A percentile compares a stretch with the other conserved stretches of the same genome.
Evolutionary conservation across 2,113 vertebrate species (phyloP).

Genomic region (Empidonax traillii): DNA sequence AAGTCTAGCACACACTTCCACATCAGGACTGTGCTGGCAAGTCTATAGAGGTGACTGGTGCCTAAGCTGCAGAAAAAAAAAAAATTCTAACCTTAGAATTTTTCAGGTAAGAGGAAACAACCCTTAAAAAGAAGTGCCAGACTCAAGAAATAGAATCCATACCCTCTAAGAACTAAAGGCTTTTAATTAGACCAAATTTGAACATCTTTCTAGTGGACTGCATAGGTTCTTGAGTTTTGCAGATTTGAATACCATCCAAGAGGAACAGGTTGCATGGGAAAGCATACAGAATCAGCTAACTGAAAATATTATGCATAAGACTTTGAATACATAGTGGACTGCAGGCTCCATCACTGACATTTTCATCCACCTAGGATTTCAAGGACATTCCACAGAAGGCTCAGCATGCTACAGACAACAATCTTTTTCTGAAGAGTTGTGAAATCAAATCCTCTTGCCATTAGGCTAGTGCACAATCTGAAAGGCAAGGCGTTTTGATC

Average conservation of each 20-base stretch:
- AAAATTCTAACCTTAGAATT: background rate
- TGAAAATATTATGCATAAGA: background rate
- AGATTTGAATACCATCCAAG: background rate
- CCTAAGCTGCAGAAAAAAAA: background rate
- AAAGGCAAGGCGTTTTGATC: background rate
- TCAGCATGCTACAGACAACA: background rate
- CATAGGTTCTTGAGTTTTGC: background rate
- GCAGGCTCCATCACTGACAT: background rate
- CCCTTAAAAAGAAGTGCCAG: background rate
- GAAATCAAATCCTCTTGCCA: background rate
- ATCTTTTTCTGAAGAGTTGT: background rate
- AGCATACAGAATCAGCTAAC: background rate
- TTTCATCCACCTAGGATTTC: background rate
- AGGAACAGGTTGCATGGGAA: background rate
- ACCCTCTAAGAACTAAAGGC: background rate
- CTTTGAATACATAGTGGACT: background rate
- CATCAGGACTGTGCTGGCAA: background rate
- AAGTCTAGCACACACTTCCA: background rate
- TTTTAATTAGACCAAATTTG: background rate
- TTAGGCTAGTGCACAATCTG: background rate
- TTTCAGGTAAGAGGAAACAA: background rate
- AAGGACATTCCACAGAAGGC: background rate
- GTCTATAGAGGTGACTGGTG: background rate
- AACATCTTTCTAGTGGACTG: background rate
- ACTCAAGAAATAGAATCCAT: background rate